Conservation (phyloP, 35 echinoderm and acorn worm species). For the Lytechinus pictus region DNA sequence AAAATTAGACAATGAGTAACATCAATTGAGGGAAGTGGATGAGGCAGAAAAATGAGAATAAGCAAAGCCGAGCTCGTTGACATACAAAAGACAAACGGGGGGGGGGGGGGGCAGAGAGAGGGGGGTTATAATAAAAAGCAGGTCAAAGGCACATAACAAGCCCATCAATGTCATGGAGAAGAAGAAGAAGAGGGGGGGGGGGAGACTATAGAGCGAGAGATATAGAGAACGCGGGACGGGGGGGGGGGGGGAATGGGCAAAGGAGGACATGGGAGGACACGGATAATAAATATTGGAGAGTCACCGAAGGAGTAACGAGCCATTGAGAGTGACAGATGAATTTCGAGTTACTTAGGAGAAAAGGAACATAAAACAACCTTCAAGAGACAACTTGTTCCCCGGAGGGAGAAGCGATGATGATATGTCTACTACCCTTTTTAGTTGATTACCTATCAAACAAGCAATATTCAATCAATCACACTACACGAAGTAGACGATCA, state of each 20-base stretch:
- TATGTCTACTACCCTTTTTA: neutral
- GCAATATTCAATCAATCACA: conserved; percentile 12
- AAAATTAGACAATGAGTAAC: too few relatives aligned
- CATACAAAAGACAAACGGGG: too few relatives aligned
- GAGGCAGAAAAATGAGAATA: too few relatives aligned
- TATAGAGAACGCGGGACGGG: too few relatives aligned
- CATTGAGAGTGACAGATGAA: neutral
- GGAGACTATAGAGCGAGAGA: neutral
- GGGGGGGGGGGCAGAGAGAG: too few relatives aligned
- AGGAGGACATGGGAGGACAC: neutral
- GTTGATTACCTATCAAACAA: neutral
- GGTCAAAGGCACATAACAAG: too few relatives aligned
- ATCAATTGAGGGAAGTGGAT: too few relatives aligned
- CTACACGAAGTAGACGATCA: neutral
- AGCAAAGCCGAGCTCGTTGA: too few relatives aligned
- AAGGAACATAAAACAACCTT: neutral
- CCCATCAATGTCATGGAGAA: too few relatives aligned
- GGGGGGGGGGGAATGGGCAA: neutral
- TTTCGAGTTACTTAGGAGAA: neutral
- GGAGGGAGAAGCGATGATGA: neutral
- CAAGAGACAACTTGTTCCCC: neutral
- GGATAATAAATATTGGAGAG: neutral
- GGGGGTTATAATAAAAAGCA: too few relatives aligned
- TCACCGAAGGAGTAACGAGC: neutral
- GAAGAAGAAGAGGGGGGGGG: too few relatives aligned